Evolutionary conservation across 2,113 vertebrate genomes (phyloP).

Genomic region (Apistogramma diplotaenia): DNA sequence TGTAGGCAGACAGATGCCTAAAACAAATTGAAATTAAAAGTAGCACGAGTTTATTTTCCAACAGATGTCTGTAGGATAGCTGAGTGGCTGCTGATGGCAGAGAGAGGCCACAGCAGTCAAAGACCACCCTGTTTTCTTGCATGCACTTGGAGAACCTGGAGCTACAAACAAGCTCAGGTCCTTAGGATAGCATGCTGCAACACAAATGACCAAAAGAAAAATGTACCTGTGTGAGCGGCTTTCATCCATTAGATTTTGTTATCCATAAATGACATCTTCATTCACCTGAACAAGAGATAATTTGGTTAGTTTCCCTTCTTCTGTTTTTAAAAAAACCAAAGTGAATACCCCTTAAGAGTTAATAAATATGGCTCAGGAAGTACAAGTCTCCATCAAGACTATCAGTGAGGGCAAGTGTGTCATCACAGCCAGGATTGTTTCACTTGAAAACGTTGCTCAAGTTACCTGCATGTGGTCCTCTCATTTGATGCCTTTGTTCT

Average conservation of each 20-base stretch:
- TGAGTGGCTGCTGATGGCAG: constrained; percentile 79
- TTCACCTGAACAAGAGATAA: not conserved
- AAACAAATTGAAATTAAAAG: not conserved
- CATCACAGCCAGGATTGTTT: constrained; percentile 72
- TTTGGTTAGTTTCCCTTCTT: rapidly evolving
- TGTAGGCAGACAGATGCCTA: not conserved
- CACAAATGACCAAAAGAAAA: rapidly evolving
- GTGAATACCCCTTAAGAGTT: not conserved
- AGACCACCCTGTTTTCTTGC: constrained; percentile 80
- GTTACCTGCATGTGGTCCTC: constrained; percentile 3
- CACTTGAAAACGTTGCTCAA: rapidly evolving
- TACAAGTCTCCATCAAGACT: constrained; percentile 70
- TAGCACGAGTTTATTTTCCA: too few species aligned
- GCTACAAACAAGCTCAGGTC: constrained; percentile 52
- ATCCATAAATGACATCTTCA: not conserved
- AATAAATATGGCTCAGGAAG: constrained; percentile 65
- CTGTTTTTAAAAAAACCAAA: too few species aligned
- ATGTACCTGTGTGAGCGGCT: not conserved
- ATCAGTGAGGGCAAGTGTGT: constrained; percentile 86
- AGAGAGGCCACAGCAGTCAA: constrained; percentile 74
- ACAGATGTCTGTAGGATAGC: constrained; percentile 75
- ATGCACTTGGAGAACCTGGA: constrained; percentile 79
- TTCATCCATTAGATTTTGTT: too few species aligned
- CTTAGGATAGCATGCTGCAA: constrained; percentile 59
- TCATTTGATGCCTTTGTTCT: not conserved